Percentiles rank a stretch among this genome's conserved stretches.
phyloP scores from a whole-genome alignment of 2,113 vertebrate genomes.

The Oryzias melastigma region DNA sequence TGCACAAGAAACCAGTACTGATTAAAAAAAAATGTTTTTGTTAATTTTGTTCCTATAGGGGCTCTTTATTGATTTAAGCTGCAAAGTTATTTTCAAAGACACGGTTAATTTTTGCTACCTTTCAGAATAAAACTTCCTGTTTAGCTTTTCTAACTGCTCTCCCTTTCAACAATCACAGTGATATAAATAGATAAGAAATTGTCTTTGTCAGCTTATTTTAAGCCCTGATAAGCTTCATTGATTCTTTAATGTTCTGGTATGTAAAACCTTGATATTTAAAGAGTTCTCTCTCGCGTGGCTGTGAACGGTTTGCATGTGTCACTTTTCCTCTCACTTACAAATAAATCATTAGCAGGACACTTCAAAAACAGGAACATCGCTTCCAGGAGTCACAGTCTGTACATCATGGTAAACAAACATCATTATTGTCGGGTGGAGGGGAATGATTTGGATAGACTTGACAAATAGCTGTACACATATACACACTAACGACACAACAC shows the following conservation, averaged over 20 bases:
- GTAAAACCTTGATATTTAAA: neutral
- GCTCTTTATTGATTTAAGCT: no score
- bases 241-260: neutral
- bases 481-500: slow-evolving; percentile 58
- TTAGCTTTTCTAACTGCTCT: neutral
- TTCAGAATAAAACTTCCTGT: no score
- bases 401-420: slow-evolving; percentile 63
- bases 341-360: slow-evolving; percentile 48
- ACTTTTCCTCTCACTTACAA: slow-evolving; percentile 40
- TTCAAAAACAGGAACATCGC: slow-evolving; percentile 26
- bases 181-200: no score
- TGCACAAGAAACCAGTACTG: no score
- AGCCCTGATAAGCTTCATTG: neutral
- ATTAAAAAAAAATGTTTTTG: no score
- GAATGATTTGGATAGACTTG: slow-evolving; percentile 56
- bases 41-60: no score
- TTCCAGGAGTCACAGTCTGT: slow-evolving; percentile 55
- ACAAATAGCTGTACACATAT: slow-evolving; percentile 59
- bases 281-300: neutral
- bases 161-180: no score
- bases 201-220: neutral
- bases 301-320: neutral
- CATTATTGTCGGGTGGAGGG: slow-evolving; percentile 44
- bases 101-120: no score
- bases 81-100: no score